phyloP scores from a whole-genome alignment of 2,113 vertebrate species.

The Gymnobelideus leadbeateri region DNA sequence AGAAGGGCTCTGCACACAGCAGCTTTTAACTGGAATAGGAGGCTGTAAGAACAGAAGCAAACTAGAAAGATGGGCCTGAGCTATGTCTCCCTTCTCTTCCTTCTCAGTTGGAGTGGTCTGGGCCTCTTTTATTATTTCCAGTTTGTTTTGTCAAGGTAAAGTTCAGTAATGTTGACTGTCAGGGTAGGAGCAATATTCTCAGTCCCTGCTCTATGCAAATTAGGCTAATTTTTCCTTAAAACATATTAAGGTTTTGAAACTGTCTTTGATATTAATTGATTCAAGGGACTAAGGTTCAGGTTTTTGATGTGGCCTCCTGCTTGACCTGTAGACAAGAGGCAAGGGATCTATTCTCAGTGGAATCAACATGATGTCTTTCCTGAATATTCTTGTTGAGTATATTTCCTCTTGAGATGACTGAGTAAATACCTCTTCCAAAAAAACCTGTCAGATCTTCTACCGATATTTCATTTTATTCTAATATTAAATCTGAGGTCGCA shows the following conservation, averaged over 20 bases:
- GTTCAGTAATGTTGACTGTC: background rate
- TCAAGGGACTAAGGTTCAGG: background rate
- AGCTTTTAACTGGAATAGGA: conserved; percentile 53
- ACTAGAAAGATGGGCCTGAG: conserved; percentile 36
- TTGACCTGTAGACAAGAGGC: background rate
- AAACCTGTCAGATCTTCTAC: background rate
- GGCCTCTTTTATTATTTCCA: conserved; percentile 37
- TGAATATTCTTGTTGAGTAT: background rate
- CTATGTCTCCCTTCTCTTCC: conserved; percentile 32
- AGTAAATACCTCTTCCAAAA: background rate
- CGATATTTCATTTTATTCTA: background rate
- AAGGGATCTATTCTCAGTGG: background rate
- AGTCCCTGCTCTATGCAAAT: background rate
- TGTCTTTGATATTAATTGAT: background rate
- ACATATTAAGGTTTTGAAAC: background rate
- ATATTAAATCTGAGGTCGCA: background rate
- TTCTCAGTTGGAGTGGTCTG: conserved; percentile 4
- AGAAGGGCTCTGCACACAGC: background rate
- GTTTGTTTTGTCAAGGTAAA: conserved; percentile 19
- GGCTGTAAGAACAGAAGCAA: conserved; percentile 20
- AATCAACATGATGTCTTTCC: background rate
- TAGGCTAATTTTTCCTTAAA: background rate
- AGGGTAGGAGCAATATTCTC: background rate
- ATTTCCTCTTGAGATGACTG: background rate
- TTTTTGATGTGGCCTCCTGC: background rate